Evolutionary conservation across 2,113 vertebrate genomes (phyloP).

Genomic region (Apeltes quadracus): DNA sequence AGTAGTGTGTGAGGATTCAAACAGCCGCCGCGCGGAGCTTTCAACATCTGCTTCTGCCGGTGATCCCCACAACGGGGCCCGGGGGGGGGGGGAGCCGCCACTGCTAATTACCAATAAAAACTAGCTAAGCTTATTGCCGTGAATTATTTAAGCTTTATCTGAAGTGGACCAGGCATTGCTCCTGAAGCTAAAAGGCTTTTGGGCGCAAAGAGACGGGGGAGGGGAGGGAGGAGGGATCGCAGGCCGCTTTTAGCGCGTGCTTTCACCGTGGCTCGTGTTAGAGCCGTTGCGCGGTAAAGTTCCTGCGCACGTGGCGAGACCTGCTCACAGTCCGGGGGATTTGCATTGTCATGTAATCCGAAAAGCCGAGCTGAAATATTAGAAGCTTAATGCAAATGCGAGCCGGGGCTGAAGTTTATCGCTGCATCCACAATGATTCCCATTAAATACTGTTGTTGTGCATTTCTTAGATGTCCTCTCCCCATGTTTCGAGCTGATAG

Average conservation of each 20-base stretch:
- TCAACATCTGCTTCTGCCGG: slow-evolving; percentile 88
- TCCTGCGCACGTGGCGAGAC: slow-evolving; percentile 7
- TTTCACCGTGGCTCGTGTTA: slow-evolving; percentile 19
- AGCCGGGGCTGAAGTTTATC: neutral
- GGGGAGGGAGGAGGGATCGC: slow-evolving; percentile 62
- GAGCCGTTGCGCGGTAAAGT: slow-evolving; percentile 35
- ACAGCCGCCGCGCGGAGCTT: slow-evolving; percentile 81
- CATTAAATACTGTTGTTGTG: neutral
- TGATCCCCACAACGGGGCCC: slow-evolving; percentile 79
- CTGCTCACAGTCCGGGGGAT: slow-evolving; percentile 33
- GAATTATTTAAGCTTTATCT: slow-evolving; percentile 91
- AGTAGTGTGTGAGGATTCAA: slow-evolving; percentile 73
- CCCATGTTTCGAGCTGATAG: neutral
- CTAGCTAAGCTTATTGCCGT: slow-evolving; percentile 88
- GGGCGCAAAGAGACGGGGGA: slow-evolving; percentile 71
- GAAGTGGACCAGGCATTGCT: slow-evolving; percentile 83
- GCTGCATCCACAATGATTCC: neutral
- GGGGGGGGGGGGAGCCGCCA: slow-evolving; percentile 77
- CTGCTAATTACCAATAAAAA: slow-evolving; percentile 93
- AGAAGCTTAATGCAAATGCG: slow-evolving; percentile 15
- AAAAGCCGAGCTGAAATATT: slow-evolving; percentile 21
- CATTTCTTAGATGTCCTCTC: slow-evolving; percentile 3
- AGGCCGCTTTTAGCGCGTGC: slow-evolving; percentile 41
- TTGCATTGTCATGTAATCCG: slow-evolving; percentile 38
- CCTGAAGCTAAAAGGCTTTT: slow-evolving; percentile 80